These are phyloP conservation scores for Holacanthella duospinosa DNA, from an alignment of 2,888 invertebrate species.

Conservation along the genomic window DNA sequence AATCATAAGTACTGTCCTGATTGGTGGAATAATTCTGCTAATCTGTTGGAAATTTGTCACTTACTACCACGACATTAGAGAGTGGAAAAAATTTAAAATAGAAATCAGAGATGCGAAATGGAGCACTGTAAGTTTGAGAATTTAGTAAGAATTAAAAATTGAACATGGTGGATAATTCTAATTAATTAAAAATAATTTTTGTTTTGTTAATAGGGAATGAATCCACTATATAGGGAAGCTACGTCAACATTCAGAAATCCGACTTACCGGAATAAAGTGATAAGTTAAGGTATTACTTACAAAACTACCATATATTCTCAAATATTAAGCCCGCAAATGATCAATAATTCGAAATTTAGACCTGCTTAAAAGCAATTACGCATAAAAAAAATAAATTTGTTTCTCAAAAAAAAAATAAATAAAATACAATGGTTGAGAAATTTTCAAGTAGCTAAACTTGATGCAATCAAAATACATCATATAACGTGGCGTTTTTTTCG, in stretches of 20 bases:
- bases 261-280: no score
- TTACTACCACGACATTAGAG: constrained; percentile 89
- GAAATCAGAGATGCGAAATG: constrained; percentile 2
- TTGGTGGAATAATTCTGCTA: constrained; percentile 83
- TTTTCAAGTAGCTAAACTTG: no score
- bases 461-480: no score
- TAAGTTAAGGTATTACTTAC: no score
- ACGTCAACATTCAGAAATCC: constrained; percentile 10
- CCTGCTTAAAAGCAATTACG: not conserved
- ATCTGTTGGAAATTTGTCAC: constrained; percentile 95
- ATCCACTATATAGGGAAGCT: constrained; percentile 11
- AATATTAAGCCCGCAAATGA: no score
- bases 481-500: no score
- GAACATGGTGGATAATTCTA: not conserved
- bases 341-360: no score
- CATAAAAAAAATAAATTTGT: not conserved
- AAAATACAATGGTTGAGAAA: no score
- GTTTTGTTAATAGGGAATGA: not conserved
- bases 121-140: constrained; percentile 5
- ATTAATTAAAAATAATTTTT: constrained; percentile 3
- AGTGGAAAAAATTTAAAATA: constrained; percentile 86
- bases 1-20: constrained; percentile 91
- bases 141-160: not conserved
- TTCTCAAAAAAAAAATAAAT: no score
- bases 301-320: no score